Evolutionary conservation across 1,140 invertebrate species (phyloP).

Genomic region (Procambarus virginalis): DNA sequence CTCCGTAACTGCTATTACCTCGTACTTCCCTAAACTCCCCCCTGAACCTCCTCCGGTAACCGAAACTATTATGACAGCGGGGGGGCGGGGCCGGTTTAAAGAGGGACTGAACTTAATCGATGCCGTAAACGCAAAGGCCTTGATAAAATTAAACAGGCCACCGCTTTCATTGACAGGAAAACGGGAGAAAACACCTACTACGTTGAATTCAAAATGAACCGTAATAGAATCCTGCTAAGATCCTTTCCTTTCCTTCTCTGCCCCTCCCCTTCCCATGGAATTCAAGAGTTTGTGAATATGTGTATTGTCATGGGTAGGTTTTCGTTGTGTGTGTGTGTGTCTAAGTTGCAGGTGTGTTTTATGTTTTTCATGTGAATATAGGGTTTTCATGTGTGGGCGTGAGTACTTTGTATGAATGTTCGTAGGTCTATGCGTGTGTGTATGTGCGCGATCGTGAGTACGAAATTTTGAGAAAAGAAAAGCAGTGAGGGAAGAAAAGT

Average conservation of each 20-base stretch:
- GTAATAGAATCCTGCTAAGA: slow-evolving; percentile 34
- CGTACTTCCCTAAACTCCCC: not conserved
- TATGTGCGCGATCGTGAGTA: too few species aligned
- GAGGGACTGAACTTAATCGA: slow-evolving; percentile 35
- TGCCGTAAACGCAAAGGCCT: slow-evolving; percentile 3
- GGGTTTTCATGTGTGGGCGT: too few species aligned
- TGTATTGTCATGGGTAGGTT: too few species aligned
- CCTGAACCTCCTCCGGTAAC: not conserved
- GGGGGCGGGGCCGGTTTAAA: slow-evolving; percentile 28
- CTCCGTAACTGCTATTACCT: slow-evolving; percentile 24
- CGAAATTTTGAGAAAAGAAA: not conserved
- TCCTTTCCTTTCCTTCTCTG: not conserved
- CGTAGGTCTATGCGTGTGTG: too few species aligned
- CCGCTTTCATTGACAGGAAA: slow-evolving; percentile 49
- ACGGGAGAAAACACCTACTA: slow-evolving; percentile 35
- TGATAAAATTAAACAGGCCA: slow-evolving; percentile 37
- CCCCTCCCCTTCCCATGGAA: too few species aligned
- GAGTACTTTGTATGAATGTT: too few species aligned
- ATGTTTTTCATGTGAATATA: too few species aligned
- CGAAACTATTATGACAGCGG: slow-evolving; percentile 51
- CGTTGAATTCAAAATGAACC: slow-evolving; percentile 37
- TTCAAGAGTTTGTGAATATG: too few species aligned
- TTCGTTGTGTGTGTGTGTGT: too few species aligned
- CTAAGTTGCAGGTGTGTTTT: too few species aligned
- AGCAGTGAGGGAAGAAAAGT: slow-evolving; percentile 1